Base-by-base conservation (phyloP, 2,888 invertebrate genomes). In the Dolomedes plantarius region DNA sequence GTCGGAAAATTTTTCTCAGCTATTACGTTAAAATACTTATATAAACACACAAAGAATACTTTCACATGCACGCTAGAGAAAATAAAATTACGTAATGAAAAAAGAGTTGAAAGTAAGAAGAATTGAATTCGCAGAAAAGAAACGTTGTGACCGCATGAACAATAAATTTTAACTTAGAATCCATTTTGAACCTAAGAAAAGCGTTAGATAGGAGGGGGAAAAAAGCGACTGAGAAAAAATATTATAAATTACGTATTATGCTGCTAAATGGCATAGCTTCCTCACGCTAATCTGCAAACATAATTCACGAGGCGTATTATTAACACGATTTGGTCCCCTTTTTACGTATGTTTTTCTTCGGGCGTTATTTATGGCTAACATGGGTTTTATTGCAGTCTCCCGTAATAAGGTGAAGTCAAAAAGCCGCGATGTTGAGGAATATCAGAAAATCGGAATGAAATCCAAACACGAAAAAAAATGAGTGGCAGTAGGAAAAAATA, bases 251-350 rank as follows among this genome's bases (percentile, higher is more conserved):
- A 62, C 56, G 29, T 77, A 77, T 77, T 73, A 72, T 68, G 32
- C 62, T 11, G 27, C 11, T 29, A 85, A 85, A 72, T 76, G 73
- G 65, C 31, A 46, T 68, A 77, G 36, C 67, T 56, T 64, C 41
- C 71, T 67, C 50, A 28, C 27, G 29, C 83, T 77, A 85, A 77
- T 85, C 77, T 77, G 39, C 65, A 19, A 50, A 85, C 83, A 85
- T 85, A 73, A 85, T 85, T 85, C 77, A 85, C 77, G 16, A 19
- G 16, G 23, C 36, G 77, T 76, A 39, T 77, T 85, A 85, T 85
- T 85, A 85, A 72, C 83, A 39, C 67, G 56, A 76, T 85, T 85
- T 56, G 16, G 29, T 50, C 16, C 36, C 73, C 41, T 67, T 50
- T 28, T 32, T 77, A n/a, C 32, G n/a, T n/a, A n/a, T 19, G 27